These are phyloP conservation scores for Melanotaenia trifasciata DNA, from an alignment of 2,797 vertebrate genomes.

Conservation along the genomic window DNA sequence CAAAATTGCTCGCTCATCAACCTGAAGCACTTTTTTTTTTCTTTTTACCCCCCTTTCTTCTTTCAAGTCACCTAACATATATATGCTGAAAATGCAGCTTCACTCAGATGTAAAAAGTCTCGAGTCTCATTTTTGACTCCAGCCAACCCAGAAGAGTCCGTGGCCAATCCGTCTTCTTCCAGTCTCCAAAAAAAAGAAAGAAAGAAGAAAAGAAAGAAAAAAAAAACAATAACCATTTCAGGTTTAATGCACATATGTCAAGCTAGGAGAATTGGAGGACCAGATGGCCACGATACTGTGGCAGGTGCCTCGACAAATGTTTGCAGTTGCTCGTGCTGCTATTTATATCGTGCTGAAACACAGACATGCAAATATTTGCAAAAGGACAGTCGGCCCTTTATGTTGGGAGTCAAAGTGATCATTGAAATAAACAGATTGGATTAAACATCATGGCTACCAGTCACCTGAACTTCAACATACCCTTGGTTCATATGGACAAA, in stretches of 20 bases:
- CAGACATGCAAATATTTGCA: constrained; percentile 83
- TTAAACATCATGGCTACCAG: constrained; percentile 59
- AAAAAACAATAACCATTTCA: constrained; percentile 76
- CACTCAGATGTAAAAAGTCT: constrained; percentile 72
- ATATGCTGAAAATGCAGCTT: constrained; percentile 60
- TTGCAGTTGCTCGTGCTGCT: constrained; percentile 80
- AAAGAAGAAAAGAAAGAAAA: constrained; percentile 7
- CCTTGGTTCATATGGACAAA: constrained; percentile 38
- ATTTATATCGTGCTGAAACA: constrained; percentile 85
- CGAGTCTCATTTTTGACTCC: constrained; percentile 67
- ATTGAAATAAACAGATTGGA: constrained; percentile 75
- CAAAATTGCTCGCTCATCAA: not conserved
- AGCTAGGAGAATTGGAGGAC: constrained; percentile 78
- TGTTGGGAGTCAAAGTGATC: constrained; percentile 77
- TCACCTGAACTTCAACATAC: constrained; percentile 49
- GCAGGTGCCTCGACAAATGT: constrained; percentile 87
- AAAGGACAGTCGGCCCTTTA: constrained; percentile 76
- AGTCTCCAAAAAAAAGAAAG: constrained; percentile 10
- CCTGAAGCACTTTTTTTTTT: constrained; percentile 32
- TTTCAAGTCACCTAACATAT: constrained; percentile 68
- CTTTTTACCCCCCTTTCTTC: constrained; percentile 12
- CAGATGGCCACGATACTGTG: constrained; percentile 83
- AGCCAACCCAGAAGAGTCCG: constrained; percentile 62
- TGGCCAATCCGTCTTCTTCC: constrained; percentile 54
- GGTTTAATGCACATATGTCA: constrained; percentile 84